Evolutionary conservation across 2,888 invertebrate species (phyloP), one percentile per base, ranked within the genome.

Genomic region (Ypsolopha sequella): DNA sequence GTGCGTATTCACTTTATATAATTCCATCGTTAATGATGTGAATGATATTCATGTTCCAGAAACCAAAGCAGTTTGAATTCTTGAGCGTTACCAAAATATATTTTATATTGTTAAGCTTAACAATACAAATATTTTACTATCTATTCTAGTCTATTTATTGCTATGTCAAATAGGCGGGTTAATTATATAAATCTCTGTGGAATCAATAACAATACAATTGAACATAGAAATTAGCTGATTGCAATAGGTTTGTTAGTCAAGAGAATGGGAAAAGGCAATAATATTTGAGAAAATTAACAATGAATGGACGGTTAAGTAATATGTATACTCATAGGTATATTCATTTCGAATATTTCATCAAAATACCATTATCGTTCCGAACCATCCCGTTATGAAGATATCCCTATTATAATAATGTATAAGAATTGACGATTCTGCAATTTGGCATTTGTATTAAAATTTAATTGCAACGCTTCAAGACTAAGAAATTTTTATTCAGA

Each of bases 151-250:
- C 72, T 84, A 85, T 84, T 84, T 86, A 86, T 86, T 86, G 85
- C 86, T 86, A 85, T 82, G 73, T 81, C 79, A 78, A 76, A 80
- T 85, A 85, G 84, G 84, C 85, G 85, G 85, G 85, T 76, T 79
- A 75, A 79, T 68, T 74, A 77, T 80, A 74, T 73, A 74, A 71
- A 41, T 39, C 61, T 66, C 70, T 68, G 70, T 75, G 73, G 71
- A 66, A 62, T 65, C 24, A 63, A 68, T 66, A 78, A 80, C 73
- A 70, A 75, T 48, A 10, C 24, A 33, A 24, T 36, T 43, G 6
- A 46, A n/a, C 13, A 35, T n/a, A n/a, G 13, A 33, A 3, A 9
- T 46, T 46, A 24, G 34, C 11, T 7, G 24, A 33, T 34, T 10
- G 10, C 34, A 10, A 7, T 35, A n/a, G 2, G 34, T n/a, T 46